Conservation (phyloP, 2,113 vertebrate genomes). For the Myrmophylax atrothorax region DNA sequence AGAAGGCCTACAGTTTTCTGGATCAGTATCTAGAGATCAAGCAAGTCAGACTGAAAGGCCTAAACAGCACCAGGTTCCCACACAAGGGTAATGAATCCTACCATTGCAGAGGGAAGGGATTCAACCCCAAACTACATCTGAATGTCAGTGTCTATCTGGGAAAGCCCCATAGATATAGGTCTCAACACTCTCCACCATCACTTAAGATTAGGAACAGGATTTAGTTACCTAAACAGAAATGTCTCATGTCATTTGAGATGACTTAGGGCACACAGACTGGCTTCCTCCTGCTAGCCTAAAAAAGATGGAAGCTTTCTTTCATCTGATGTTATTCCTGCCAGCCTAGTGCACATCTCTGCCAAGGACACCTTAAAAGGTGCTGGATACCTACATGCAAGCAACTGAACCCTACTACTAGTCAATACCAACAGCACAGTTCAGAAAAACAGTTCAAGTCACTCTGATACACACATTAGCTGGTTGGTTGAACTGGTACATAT, state of each 20-base stretch:
- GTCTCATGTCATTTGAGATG: background rate
- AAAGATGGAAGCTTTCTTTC: background rate
- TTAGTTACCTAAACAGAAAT: background rate
- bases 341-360: background rate
- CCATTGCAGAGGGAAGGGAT: background rate
- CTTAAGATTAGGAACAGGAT: background rate
- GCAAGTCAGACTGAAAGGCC: background rate
- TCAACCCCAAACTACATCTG: background rate
- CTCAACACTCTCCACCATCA: background rate
- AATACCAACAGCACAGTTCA: background rate
- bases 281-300: background rate
- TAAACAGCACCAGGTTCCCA: background rate
- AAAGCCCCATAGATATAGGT: rapidly evolving
- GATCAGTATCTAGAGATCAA: background rate
- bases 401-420: background rate
- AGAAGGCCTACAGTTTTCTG: background rate
- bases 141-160: background rate
- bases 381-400: rapidly evolving
- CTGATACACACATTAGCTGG: background rate
- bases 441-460: background rate
- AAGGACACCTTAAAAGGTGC: background rate
- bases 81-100: background rate
- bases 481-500: background rate
- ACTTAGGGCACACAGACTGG: background rate
- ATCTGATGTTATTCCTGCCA: background rate